Evolutionary conservation across 2,888 invertebrate genomes (phyloP), one percentile per base, ranked within the genome.

Genomic region (Cheilosia impressa): DNA sequence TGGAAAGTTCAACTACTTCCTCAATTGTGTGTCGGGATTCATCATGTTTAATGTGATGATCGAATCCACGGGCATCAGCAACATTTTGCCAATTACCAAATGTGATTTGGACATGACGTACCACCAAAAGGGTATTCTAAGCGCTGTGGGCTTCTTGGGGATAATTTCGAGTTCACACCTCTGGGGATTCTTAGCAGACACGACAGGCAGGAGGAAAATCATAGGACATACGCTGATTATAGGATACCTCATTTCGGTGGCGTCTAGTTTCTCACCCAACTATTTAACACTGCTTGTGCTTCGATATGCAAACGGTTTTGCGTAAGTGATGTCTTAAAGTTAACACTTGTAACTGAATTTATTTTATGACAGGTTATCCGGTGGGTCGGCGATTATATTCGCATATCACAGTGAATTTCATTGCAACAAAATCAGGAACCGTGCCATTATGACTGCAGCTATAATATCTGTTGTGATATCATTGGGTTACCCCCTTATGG

Each of bases 161-260:
- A 93, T 94, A 76, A 93, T 94, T 24, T 87, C 92, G 2, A 93
- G 93, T 66, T 94, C 94, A 2, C 93, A 93, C 89, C 88, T 94
- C 31, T 94, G 94, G 94, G 94, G 94, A 17, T 93, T 93, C 87
- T 87, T 94, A 50, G 94, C 94, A 0, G 94, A 94, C 88, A 93
- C 93, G 1, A 91, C 89, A 65, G 94, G 94, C 5, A 89, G 93
- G 45, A 91, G 92, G 87, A 91, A 90, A 31, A 91, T 92, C 6
- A 91, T 93, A 60, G 88, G 92, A 13, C 90, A 93, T 22, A 91
- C 93, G 53, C 89, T 94, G 55, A 72, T 93, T 5, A 77, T 91
- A 4, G 93, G 93, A 80, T 92, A 93, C 52, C 31, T 93, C 2
- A 90, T 92, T 10, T 93, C 93, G 47, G 81, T 93, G 19, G 77